Evolutionary conservation across 37 sponge, comb jelly and placozoan species (phyloP).

Genomic region (Spongilla lacustris): DNA sequence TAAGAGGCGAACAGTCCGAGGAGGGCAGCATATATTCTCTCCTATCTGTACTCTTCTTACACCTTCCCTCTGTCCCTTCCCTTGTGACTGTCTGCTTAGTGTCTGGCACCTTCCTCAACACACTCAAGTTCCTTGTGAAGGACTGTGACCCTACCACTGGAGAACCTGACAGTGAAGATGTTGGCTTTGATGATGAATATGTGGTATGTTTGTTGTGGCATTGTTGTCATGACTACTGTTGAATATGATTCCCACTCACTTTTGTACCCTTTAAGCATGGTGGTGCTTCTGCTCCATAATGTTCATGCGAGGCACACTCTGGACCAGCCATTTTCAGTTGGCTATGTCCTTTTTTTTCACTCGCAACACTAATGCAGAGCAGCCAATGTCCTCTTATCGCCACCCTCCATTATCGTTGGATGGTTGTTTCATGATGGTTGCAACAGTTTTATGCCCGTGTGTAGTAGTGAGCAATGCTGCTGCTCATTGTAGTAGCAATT

Average conservation of each 20-base stretch:
- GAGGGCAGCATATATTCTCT: no score
- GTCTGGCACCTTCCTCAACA: slow-evolving; percentile 90
- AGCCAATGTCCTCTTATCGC: background rate
- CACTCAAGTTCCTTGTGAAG: slow-evolving; percentile 93
- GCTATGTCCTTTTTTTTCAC: slow-evolving; percentile 57
- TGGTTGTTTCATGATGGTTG: background rate
- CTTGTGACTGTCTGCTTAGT: slow-evolving; percentile 24
- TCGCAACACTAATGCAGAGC: slow-evolving; percentile 39
- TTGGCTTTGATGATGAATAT: slow-evolving; percentile 89
- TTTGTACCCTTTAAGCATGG: no score
- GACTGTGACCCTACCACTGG: slow-evolving; percentile 97
- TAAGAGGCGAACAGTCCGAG: background rate
- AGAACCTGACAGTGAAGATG: slow-evolving; percentile 81
- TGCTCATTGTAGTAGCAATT: no score
- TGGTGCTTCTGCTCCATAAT: background rate
- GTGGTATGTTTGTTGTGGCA: slow-evolving; percentile 74
- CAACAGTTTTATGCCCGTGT: background rate
- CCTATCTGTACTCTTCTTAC: no score
- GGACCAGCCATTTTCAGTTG: slow-evolving; percentile 27
- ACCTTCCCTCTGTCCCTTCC: background rate
- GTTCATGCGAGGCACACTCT: slow-evolving; percentile 68
- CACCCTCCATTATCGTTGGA: background rate
- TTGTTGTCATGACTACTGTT: no score
- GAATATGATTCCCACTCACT: no score
- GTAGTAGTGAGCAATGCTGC: no score